Percentiles rank a stretch among this genome's conserved stretches.
These are phyloP conservation scores for Linnaemya tessellans DNA, from an alignment of 2,888 invertebrate species.

Conservation along the genomic window DNA sequence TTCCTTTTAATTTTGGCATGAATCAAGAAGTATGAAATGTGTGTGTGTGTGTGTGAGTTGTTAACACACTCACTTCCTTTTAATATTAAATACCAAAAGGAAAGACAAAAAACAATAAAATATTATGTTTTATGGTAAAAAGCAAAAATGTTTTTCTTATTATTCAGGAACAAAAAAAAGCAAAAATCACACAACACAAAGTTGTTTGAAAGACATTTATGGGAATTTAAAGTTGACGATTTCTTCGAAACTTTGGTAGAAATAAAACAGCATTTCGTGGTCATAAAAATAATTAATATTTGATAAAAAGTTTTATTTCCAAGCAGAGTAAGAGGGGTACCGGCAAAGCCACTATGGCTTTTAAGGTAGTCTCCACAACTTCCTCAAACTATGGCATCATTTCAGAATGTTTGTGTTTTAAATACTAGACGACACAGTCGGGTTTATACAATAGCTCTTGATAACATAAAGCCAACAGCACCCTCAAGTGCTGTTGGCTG, in stretches of 20 bases:
- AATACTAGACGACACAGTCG: too few relatives aligned
- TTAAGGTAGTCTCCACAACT: too few relatives aligned
- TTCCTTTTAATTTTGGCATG: neutral
- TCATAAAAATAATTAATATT: neutral
- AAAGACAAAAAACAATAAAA: slow-evolving; percentile 23
- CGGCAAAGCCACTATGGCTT: too few relatives aligned
- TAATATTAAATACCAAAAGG: slow-evolving; percentile 24
- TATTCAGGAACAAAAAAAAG: slow-evolving; percentile 3
- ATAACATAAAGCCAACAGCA: too few relatives aligned
- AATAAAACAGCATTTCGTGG: slow-evolving; percentile 8
- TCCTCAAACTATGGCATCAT: too few relatives aligned
- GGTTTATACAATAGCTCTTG: too few relatives aligned
- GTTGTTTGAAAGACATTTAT: slow-evolving; percentile 35
- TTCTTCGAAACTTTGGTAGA: neutral
- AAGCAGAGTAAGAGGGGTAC: too few relatives aligned
- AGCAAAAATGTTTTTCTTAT: slow-evolving; percentile 8
- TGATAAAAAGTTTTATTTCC: too few relatives aligned
- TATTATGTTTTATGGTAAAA: slow-evolving; percentile 47
- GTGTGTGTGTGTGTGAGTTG: slow-evolving; percentile 47
- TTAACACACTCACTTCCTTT: slow-evolving; percentile 61
- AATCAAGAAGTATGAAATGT: slow-evolving; percentile 9
- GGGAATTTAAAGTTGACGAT: slow-evolving; percentile 34
- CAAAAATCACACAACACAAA: neutral
- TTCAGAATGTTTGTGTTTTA: too few relatives aligned
- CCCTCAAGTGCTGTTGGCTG: too few relatives aligned